Evolutionary conservation across 2,888 invertebrate genomes (phyloP), one percentile per base, ranked within the genome.

Genomic region (Dichetophora obliterata): DNA sequence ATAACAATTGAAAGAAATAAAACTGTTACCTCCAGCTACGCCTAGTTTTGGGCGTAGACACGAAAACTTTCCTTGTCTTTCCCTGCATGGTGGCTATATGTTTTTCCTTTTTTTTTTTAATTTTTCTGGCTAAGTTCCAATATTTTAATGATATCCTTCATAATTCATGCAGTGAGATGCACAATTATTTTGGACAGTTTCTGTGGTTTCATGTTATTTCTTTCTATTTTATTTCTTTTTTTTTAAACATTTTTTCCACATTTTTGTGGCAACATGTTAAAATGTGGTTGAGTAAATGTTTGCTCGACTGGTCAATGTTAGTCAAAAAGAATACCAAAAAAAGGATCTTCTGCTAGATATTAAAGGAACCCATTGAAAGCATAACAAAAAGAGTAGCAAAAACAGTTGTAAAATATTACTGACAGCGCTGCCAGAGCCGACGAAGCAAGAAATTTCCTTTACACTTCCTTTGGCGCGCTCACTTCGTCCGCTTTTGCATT

Each of bases 61-160:
- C n/a, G n/a, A n/a, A n/a, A 16, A 31, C 6, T n/a, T 8, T 5
- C 8, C 63, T 5, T 61, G 61, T 5, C 34, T 59, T 1, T 3
- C 31, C 19, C 16, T n/a, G 65, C 5, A 34, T 27, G 52, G 43
- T n/a, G 48, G 6, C 27, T n/a, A 59, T 59, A 24, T 43, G 19
- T 37, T 22, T 34, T 24, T 37, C 24, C n/a, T n/a, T n/a, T n/a
- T n/a, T n/a, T n/a, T n/a, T n/a, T n/a, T n/a, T n/a, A n/a, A 22
- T 37, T 73, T 61, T n/a, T 24, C 57, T 75, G 75, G 75, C 75
- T 34, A 22, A n/a, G 2, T 54, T 52, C 75, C 75, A 75, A 75
- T 57, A 66, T 66, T 75, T 66, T 75, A 75, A 75, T 75, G 66
- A 75, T 75, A 43, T 75, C 57, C 75, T 54, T 52, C 65, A 66